Base-by-base conservation (phyloP, 1,140 invertebrate species). In the Brachionus asplanchnoidis region DNA sequence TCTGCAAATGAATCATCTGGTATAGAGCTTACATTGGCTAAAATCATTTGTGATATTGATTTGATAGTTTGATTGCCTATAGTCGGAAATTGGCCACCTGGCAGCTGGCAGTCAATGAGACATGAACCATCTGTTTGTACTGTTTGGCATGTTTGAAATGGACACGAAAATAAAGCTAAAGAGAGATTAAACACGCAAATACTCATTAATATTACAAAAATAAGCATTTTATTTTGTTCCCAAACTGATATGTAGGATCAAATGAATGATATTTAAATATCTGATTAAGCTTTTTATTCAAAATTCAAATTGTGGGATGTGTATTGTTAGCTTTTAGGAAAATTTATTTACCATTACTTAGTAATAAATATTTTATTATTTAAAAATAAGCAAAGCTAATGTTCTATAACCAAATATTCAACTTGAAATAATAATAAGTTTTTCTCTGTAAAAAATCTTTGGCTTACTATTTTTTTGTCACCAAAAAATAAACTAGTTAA, bases 1-100 rank as follows among this genome's bases (percentile, higher is more conserved):
- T 73, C 68, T 73, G n/a, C 4, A 73, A 73, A 73, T 11, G 68
- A 28, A 42, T 73, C 68, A 73, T 73, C 68, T 40, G 68, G 68
- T 40, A 73, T 73, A 17, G 9, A 73, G 17, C 32, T 73, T 12
- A 32, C 20, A 32, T 68, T 68, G 9, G 9, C 8, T n/a, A 68
- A 28, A 68, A 32, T 17, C 66, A 68, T 68, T 40, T 68, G 11
- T 7, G 66, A 32, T 68, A 68, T 40, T 68, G 32, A 32, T 68
- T 68, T 68, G n/a, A 40, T 32, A n/a, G 26, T 68, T 32, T 68
- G 26, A 32, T 68, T 40, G n/a, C 66, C 66, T 5, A 68, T 3
- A 12, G 5, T 2, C 6, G 66, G 66, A n/a, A 68, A 68, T 32
- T 68, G 17, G 14, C 32, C 66, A n/a, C 32, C 66, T 4, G 26